Conservation (phyloP, 2,888 invertebrate genomes). For the Patella pellucida region DNA sequence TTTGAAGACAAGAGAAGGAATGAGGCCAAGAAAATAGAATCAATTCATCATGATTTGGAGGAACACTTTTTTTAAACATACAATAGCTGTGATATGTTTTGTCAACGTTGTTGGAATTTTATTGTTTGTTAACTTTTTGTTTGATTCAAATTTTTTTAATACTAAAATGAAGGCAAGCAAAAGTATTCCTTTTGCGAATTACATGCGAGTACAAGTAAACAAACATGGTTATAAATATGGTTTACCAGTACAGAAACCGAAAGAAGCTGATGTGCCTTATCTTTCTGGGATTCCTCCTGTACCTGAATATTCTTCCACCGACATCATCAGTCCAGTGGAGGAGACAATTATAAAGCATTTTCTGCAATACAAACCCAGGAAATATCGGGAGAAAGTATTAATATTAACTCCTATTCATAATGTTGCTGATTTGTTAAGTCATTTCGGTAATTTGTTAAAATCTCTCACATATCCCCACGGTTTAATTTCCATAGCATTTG, state of each 20-base stretch:
- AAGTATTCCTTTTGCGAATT: background rate
- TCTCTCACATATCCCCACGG: slow-evolving; percentile 59
- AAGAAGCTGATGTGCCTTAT: background rate
- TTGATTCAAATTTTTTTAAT: background rate
- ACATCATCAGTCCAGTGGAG: slow-evolving; percentile 42
- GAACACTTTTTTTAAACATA: too few species aligned
- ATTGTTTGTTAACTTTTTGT: background rate
- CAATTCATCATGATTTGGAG: too few species aligned
- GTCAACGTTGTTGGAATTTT: background rate
- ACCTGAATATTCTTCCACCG: slow-evolving; percentile 46
- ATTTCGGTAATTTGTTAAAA: slow-evolving; percentile 49
- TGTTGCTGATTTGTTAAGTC: slow-evolving; percentile 44
- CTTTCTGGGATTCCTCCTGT: slow-evolving; percentile 40
- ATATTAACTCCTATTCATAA: slow-evolving; percentile 64
- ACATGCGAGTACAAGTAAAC: too few species aligned
- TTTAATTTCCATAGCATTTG: slow-evolving; percentile 59
- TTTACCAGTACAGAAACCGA: background rate
- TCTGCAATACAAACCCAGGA: slow-evolving; percentile 33
- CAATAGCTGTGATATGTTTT: background rate
- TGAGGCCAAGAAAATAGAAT: too few species aligned
- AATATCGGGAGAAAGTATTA: slow-evolving; percentile 44
- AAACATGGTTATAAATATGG: background rate
- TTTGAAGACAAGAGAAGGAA: too few species aligned
- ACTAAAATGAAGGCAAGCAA: background rate
- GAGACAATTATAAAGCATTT: slow-evolving; percentile 35